phyloP scores from a whole-genome alignment of 1,140 invertebrate genomes.

The Tribolium madens region DNA sequence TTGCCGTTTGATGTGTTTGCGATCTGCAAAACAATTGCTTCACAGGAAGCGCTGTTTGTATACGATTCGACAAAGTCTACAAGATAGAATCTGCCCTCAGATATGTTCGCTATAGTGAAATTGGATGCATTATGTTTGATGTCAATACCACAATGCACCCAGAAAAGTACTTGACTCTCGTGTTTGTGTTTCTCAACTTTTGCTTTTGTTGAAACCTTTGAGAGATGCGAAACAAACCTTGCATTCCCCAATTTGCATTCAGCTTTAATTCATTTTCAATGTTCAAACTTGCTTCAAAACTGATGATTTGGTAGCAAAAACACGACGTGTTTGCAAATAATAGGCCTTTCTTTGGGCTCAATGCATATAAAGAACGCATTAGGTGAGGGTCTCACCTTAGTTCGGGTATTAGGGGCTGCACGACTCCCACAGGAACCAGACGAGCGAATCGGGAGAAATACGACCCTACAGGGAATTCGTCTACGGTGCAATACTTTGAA shows the following conservation, averaged over 20 bases:
- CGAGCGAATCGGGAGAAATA: conserved; percentile 53
- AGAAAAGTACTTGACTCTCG: conserved; percentile 19
- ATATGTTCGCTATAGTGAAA: background rate
- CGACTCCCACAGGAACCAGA: conserved; percentile 40
- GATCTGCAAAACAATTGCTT: conserved; percentile 6
- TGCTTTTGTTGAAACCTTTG: conserved; percentile 1
- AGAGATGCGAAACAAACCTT: background rate
- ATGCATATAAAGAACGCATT: conserved; percentile 57
- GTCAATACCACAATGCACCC: conserved; percentile 22
- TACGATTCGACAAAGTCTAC: conserved; percentile 10
- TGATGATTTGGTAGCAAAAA: background rate
- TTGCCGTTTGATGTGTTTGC: background rate
- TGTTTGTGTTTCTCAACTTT: background rate
- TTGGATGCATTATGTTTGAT: conserved; percentile 19
- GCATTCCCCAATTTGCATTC: background rate
- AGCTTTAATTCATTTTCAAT: background rate
- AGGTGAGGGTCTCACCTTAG: conserved; percentile 50
- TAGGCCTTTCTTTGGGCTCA: conserved; percentile 43
- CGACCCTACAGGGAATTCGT: conserved; percentile 47
- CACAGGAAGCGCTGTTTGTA: conserved; percentile 1
- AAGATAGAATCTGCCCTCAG: conserved; percentile 16
- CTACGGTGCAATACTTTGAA: conserved; percentile 41
- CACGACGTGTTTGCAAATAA: conserved; percentile 44
- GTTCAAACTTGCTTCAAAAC: background rate
- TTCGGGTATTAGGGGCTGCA: conserved; percentile 41